Evolutionary conservation across 2,797 vertebrate genomes (phyloP).

Genomic region (Clarias laeviceps): DNA sequence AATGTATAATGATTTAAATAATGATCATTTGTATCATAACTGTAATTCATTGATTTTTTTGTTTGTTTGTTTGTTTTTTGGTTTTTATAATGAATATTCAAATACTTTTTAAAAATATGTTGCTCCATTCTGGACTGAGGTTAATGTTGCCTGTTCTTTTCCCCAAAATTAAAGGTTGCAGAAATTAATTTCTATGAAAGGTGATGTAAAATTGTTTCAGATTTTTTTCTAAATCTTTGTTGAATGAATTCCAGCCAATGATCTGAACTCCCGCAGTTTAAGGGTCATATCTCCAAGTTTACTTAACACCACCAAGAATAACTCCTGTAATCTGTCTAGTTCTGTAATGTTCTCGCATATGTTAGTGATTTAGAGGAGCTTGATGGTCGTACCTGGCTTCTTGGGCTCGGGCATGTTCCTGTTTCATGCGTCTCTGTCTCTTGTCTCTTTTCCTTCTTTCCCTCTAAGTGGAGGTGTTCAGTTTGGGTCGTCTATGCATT

Average conservation of each 20-base stretch:
- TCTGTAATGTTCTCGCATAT: too few relatives aligned
- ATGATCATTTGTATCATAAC: not conserved
- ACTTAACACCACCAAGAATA: too few relatives aligned
- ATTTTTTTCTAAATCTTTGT: not conserved
- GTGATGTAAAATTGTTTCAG: not conserved
- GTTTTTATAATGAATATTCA: not conserved
- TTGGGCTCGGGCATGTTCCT: constrained; percentile 76
- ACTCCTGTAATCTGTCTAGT: not conserved
- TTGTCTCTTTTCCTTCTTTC: constrained; percentile 62
- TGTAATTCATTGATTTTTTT: too few relatives aligned
- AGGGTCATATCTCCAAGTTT: not conserved
- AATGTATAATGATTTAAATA: not conserved
- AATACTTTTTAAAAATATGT: not conserved
- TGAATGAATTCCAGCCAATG: not conserved
- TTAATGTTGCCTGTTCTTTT: not conserved
- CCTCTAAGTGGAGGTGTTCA: constrained; percentile 63
- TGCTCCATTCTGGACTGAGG: not conserved
- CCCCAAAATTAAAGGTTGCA: not conserved
- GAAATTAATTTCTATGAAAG: not conserved
- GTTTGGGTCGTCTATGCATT: constrained; percentile 65
- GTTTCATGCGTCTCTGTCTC: constrained; percentile 54
- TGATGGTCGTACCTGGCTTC: constrained; percentile 72
- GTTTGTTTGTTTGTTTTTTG: too few relatives aligned
- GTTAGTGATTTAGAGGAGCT: not conserved
- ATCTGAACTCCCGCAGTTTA: not conserved